Evolutionary conservation across 30 jellyfish, hydroid and myxozoan species (phyloP), one percentile per base, ranked within the genome.

Genomic region (Catostylus mosaicus): DNA sequence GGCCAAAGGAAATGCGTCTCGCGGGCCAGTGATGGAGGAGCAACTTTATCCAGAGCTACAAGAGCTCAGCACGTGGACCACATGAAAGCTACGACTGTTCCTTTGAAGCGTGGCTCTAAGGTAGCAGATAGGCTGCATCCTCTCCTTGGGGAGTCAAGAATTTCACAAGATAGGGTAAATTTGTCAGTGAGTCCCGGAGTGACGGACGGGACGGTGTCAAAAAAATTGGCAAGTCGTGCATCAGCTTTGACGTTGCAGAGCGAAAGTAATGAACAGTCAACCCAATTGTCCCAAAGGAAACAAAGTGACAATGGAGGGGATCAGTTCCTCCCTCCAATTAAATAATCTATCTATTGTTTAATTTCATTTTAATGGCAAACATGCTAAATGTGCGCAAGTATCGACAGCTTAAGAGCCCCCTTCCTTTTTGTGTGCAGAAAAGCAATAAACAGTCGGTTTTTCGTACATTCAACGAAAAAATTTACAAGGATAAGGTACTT

Each of bases 301-400:
- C 84, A 67, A 59, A 75, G 36, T 65, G 83, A 69, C 43, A 45
- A 74, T 23, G 59, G 91, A 8, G 72, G 59, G 27, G 95, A 85
- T 34, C 88, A 85, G 83, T 85, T 85, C 54, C 73, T 85, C n/a
- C 95, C 95, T 12, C 95, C 95, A 11, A 85, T 85, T 14, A 85
- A 85, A 47, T 85, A 52, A 40, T 34, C 37, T 61, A 5, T 61
- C n/a, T 61, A 61, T 27, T 10, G 37, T 38, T 24, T 61, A 8
- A 4, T 27, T 9, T 20, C 24, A 27, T 56, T 56, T n/a, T 20
- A 6, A 20, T 27, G 18, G 60, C 20, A 46, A 46, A 46, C n/a
- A n/a, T n/a, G n/a, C n/a, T n/a, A n/a, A n/a, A n/a, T n/a, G n/a
- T n/a, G n/a, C n/a, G n/a, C n/a, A n/a, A n/a, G n/a, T n/a, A n/a